Base-by-base conservation (phyloP, 2,113 vertebrate genomes). In the Bucco capensis region DNA sequence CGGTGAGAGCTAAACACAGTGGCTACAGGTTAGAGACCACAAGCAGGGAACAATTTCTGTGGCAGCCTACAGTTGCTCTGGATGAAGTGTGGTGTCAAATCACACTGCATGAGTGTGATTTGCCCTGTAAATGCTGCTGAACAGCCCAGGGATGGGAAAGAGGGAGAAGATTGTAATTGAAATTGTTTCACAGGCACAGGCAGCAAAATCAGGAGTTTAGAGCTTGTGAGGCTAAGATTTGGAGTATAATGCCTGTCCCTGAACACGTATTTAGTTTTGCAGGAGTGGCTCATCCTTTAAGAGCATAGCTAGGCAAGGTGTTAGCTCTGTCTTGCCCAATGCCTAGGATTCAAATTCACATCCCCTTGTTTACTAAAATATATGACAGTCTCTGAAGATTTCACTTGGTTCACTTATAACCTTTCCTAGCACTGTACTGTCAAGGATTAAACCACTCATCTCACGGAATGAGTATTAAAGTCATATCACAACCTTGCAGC, bases 101-200 rank as follows among this genome's bases (percentile, higher is more conserved):
- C 2, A 0, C 2, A 5, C 18, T 13, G 18, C 0, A 0, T 10
- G 27, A n/a, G 33, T 16, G 38, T 18, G 23, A 71, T 71, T 58
- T 66, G 38, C 53, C 61, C 58, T 56, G 2, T 19, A 47, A 67
- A 66, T 3, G 23, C 33, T 62, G 37, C 58, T 47, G 31, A 77
- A 70, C 4, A 61, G 22, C 28, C 44, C 6, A 47, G 28, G 6
- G 19, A 18, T 28, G 16, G 25, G 56, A 70, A 61, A 69, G 53
- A 61, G 11, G 16, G 30, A 42, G 23, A 24, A 33, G 14, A 25
- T 19, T 64, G 30, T 3, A 6, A 37, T 0, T 53, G 27, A 77
- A 74, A 42, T 11, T 9, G 33, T 75, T 61, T 87, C 25, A 65
- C 31, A 87, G 25, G 14, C 9, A 87, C 4, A 61, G 23, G 18